phyloP scores from a whole-genome alignment of 1,140 invertebrate species.

The Agraylea sexmaculata region DNA sequence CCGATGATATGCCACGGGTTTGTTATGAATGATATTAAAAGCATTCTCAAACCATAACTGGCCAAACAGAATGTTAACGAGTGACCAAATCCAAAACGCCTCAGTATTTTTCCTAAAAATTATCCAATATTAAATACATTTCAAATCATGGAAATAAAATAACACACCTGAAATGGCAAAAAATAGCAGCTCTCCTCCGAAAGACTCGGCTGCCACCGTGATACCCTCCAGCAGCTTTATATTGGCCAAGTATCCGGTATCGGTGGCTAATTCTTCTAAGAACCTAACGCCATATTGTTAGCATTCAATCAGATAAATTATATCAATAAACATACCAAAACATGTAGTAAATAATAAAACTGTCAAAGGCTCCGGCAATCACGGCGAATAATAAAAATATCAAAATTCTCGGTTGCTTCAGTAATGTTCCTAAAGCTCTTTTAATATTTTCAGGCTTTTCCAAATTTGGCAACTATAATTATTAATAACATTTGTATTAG shows the following conservation, averaged over 20 bases:
- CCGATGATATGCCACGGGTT: slow-evolving; percentile 63
- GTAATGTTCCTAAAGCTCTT: slow-evolving; percentile 35
- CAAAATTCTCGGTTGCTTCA: slow-evolving; percentile 47
- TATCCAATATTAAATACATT: not conserved
- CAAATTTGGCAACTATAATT: slow-evolving; percentile 51
- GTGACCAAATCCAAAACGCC: slow-evolving; percentile 56
- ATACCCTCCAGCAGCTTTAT: slow-evolving; percentile 67
- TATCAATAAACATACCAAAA: slow-evolving; percentile 51
- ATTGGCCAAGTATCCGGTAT: slow-evolving; percentile 43
- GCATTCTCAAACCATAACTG: slow-evolving; percentile 53
- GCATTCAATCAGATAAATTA: not conserved
- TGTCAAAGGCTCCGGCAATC: slow-evolving; percentile 59
- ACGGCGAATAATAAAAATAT: slow-evolving; percentile 58
- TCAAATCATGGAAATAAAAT: slow-evolving; percentile 22
- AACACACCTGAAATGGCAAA: slow-evolving; percentile 52
- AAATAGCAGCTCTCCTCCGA: slow-evolving; percentile 62
- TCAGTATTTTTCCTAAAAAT: slow-evolving; percentile 53
- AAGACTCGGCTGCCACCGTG: slow-evolving; percentile 58
- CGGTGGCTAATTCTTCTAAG: slow-evolving; percentile 56
- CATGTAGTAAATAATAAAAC: slow-evolving; percentile 66
- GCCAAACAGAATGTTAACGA: slow-evolving; percentile 60
- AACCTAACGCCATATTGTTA: slow-evolving; percentile 39
- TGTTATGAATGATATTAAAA: slow-evolving; percentile 53
- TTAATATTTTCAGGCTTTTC: slow-evolving; percentile 50
- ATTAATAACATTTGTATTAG: not conserved